A percentile compares a stretch with the other conserved stretches of the same genome.
Evolutionary conservation across 2,888 invertebrate genomes (phyloP).

Genomic region (Macaria liturata): DNA sequence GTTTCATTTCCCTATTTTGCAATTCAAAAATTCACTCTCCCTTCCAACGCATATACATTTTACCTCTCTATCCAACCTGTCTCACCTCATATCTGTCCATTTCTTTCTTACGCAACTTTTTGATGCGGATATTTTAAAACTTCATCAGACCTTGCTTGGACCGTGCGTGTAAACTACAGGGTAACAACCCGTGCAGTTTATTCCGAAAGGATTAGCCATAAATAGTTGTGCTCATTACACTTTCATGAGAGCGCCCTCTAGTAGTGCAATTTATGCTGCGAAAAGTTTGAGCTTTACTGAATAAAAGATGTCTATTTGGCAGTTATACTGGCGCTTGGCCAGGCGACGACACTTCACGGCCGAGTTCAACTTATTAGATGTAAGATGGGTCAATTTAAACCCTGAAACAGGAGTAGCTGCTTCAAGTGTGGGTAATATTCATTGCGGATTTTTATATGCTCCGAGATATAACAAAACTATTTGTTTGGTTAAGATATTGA

Average conservation of each 20-base stretch:
- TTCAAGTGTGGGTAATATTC: too few species aligned
- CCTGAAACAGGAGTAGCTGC: too few species aligned
- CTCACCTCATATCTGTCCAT: slow-evolving; percentile 39
- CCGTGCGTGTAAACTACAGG: slow-evolving; percentile 63
- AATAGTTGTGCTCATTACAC: slow-evolving; percentile 80
- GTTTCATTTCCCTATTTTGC: slow-evolving; percentile 78
- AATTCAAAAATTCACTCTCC: slow-evolving; percentile 78
- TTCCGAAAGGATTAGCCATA: slow-evolving; percentile 80
- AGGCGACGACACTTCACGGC: slow-evolving; percentile 67
- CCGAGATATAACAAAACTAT: too few species aligned
- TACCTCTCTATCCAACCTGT: slow-evolving; percentile 49
- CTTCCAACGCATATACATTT: slow-evolving; percentile 43
- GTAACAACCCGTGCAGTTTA: slow-evolving; percentile 63
- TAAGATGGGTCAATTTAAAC: slow-evolving; percentile 46
- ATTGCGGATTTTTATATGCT: too few species aligned
- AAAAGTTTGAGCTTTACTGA: slow-evolving; percentile 80
- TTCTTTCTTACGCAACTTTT: slow-evolving; percentile 46
- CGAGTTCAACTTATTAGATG: slow-evolving; percentile 48
- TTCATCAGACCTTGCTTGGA: slow-evolving; percentile 41
- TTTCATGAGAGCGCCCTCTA: slow-evolving; percentile 76
- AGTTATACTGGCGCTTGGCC: slow-evolving; percentile 67
- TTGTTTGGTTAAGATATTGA: too few species aligned
- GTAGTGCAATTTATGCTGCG: slow-evolving; percentile 74
- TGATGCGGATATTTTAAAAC: slow-evolving; percentile 53
- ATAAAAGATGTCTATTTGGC: slow-evolving; percentile 80